Percentiles rank a stretch among this genome's conserved stretches.
These are phyloP conservation scores for Pheosia gnoma DNA, from an alignment of 2,888 invertebrate species.

Conservation along the genomic window DNA sequence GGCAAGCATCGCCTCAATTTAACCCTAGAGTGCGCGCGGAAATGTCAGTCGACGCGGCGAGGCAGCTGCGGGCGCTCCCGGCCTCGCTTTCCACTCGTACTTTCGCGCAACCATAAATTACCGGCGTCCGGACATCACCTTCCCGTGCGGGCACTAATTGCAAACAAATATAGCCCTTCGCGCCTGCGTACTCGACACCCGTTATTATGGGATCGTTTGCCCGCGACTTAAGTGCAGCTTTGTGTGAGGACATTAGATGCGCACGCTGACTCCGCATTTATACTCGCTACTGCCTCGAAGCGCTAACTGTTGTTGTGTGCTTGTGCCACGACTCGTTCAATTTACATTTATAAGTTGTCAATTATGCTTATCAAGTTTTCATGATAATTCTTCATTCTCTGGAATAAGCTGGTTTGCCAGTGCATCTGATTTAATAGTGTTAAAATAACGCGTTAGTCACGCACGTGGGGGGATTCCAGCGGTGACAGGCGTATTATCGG, in stretches of 20 bases:
- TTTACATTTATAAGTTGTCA: conserved; percentile 22
- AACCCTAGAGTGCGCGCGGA: conserved; percentile 59
- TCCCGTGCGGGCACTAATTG: conserved; percentile 70
- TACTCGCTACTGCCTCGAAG: conserved; percentile 42
- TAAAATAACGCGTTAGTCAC: conserved; percentile 41
- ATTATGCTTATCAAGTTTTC: conserved; percentile 7
- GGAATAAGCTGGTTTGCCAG: conserved; percentile 12
- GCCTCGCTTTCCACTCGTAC: conserved; percentile 37
- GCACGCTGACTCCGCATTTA: conserved; percentile 30
- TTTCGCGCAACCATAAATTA: conserved; percentile 68
- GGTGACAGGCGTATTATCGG: conserved; percentile 46
- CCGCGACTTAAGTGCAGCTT: conserved; percentile 52
- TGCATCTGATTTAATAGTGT: conserved; percentile 18
- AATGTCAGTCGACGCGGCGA: conserved; percentile 59
- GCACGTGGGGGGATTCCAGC: conserved; percentile 26
- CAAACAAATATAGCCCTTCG: conserved; percentile 73
- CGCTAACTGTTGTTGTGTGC: conserved; percentile 52
- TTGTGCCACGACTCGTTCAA: conserved; percentile 38
- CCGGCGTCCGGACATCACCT: conserved; percentile 59
- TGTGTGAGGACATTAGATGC: conserved; percentile 52
- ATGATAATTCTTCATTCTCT: conserved; percentile 24
- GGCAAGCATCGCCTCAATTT: conserved; percentile 39
- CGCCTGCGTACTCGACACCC: conserved; percentile 53
- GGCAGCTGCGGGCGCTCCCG: conserved; percentile 61
- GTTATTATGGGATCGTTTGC: conserved; percentile 60